These are phyloP conservation scores for Sogatella furcifera DNA, from an alignment of 1,140 invertebrate species.

Conservation along the genomic window DNA sequence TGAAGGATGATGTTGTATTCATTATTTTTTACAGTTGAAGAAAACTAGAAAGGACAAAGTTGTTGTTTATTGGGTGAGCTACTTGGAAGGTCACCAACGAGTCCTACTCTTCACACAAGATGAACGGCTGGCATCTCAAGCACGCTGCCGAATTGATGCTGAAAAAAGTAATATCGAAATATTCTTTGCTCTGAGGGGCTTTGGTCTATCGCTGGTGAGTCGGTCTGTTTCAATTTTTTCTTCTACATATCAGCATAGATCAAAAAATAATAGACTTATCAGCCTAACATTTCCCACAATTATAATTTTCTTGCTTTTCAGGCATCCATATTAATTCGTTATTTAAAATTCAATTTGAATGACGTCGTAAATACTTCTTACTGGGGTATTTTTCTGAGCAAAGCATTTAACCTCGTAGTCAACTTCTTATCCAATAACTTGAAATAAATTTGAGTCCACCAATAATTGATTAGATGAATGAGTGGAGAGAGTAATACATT, in stretches of 20 bases:
- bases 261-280: too few relatives aligned
- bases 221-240: not conserved
- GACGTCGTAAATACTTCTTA: too few relatives aligned
- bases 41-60: slow-evolving; percentile 43
- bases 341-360: too few relatives aligned
- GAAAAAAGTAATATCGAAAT: slow-evolving; percentile 57
- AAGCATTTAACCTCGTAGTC: too few relatives aligned
- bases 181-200: slow-evolving; percentile 55
- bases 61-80: slow-evolving; percentile 74
- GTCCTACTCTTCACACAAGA: slow-evolving; percentile 73
- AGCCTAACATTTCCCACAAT: too few relatives aligned
- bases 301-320: too few relatives aligned
- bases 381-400: too few relatives aligned
- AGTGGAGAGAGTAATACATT: too few relatives aligned
- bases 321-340: too few relatives aligned
- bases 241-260: not conserved
- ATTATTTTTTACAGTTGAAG: slow-evolving; percentile 21
- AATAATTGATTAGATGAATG: too few relatives aligned
- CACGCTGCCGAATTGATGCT: slow-evolving; percentile 54
- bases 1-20: not conserved
- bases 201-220: slow-evolving; percentile 52
- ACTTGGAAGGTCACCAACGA: slow-evolving; percentile 60
- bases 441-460: too few relatives aligned
- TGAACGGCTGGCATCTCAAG: slow-evolving; percentile 55
- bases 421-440: too few relatives aligned